Conservation (phyloP, 2,113 vertebrate species). For the Recurvirostra avosetta region DNA sequence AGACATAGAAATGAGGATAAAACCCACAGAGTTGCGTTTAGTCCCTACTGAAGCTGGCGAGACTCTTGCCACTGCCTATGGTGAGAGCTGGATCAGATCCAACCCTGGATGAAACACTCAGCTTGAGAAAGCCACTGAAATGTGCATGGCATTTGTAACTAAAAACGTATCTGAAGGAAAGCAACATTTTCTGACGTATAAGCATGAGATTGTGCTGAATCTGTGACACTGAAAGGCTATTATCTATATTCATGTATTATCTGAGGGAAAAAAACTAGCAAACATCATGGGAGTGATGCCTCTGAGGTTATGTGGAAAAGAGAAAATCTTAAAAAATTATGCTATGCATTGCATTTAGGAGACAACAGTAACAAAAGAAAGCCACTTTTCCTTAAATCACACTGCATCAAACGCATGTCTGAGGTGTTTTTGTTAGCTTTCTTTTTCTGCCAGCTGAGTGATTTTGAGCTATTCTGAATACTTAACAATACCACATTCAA, state of each 20-base stretch:
- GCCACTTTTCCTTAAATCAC: not conserved
- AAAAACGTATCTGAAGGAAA: not conserved
- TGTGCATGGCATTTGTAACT: not conserved
- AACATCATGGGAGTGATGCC: not conserved
- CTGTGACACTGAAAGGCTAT: not conserved
- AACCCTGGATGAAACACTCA: not conserved
- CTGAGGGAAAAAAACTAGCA: not conserved
- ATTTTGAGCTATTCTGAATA: conserved; percentile 47
- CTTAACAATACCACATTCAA: conserved; percentile 35
- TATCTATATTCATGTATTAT: not conserved
- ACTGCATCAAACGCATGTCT: not conserved
- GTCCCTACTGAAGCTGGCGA: not conserved
- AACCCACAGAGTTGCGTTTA: not conserved
- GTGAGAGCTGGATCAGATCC: not conserved
- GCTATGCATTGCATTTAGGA: not conserved
- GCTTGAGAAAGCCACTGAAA: not conserved
- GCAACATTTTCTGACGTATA: not conserved
- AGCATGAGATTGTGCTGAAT: not conserved
- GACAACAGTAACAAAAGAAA: not conserved
- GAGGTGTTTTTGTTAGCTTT: conserved; percentile 31
- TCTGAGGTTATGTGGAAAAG: not conserved
- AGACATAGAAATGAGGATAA: not conserved
- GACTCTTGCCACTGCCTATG: not conserved
- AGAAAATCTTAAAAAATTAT: not conserved
- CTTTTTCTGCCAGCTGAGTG: conserved; percentile 30